Base-by-base conservation (phyloP, 2,888 invertebrate genomes). In the Nymphalis c-album region DNA sequence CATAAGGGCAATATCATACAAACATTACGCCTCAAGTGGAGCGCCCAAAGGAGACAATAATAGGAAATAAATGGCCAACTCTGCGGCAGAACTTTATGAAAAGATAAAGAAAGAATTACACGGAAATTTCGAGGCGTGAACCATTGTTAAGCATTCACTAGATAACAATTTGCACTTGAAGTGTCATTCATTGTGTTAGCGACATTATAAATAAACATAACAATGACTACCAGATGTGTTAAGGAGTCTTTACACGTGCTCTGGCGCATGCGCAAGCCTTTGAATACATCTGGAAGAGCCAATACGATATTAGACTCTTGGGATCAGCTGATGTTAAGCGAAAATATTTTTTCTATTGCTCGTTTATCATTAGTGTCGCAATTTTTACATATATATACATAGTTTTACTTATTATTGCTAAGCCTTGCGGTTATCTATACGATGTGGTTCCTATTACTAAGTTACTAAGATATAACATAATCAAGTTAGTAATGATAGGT, bases 51-150 rank as follows among this genome's bases (percentile, higher is more conserved):
- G 84, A 90, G 85, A 90, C 88, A 90, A 89, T 89, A 85, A 88
- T 88, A 78, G 77, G 73, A 79, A 86, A 87, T 88, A 88, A 90
- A 91, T 91, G 86, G 88, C 79, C 85, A 84, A 84, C 86, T 87
- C 81, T 77, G 84, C 81, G 72, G 87, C 87, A 90, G 90, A 91
- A 91, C 87, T 78, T 82, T 76, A 69, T 78, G 77, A 78, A 85
- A 85, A 91, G 85, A 91, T 88, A 90, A 91, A 79, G 85, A 75
- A 80, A 85, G 86, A 86, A 90, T 91, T 92, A 92, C 86, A 91
- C 85, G 88, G 90, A 90, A 88, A 89, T 90, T 86, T 88, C 74
- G 78, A 86, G 88, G 89, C 85, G 87, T 85, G 85, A 82, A 80
- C 86, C 76, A 83, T 91, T 91, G 90, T 90, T 77, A 77, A 76